These are phyloP conservation scores for Sminthurinus signatus DNA, from an alignment of 1,140 invertebrate genomes.

Conservation along the genomic window DNA sequence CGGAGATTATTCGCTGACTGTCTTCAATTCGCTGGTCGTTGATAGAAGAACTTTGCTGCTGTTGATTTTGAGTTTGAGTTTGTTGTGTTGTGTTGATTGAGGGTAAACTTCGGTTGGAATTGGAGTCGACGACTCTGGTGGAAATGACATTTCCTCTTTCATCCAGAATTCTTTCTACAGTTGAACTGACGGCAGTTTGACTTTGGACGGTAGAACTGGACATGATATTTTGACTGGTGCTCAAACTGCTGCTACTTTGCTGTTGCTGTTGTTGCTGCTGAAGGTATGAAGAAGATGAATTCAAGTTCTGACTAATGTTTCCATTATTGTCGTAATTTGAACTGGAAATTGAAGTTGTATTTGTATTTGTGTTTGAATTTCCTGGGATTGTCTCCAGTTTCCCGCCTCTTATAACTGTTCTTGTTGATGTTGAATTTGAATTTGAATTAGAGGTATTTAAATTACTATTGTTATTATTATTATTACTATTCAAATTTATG, in stretches of 20 bases:
- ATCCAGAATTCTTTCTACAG: background rate
- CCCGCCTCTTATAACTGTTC: constrained; percentile 19
- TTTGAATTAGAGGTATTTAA: too few species aligned
- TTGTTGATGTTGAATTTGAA: background rate
- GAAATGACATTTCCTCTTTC: constrained; percentile 12
- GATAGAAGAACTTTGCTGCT: background rate
- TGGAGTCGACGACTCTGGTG: background rate
- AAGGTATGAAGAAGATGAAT: too few species aligned
- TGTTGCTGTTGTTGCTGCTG: too few species aligned
- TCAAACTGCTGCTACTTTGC: too few species aligned
- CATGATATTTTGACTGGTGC: too few species aligned
- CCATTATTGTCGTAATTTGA: too few species aligned
- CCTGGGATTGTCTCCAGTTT: constrained; percentile 23
- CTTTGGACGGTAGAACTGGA: background rate
- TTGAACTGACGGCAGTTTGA: background rate
- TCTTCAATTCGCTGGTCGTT: constrained; percentile 8
- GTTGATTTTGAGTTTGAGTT: background rate
- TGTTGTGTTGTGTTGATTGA: too few species aligned
- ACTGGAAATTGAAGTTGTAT: too few species aligned
- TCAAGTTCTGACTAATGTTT: too few species aligned
- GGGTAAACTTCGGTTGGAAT: background rate
- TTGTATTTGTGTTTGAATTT: too few species aligned
- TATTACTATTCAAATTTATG: background rate
- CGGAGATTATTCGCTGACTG: constrained; percentile 22
- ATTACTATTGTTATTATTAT: too few species aligned